Percentiles rank a stretch among this genome's conserved stretches.
Conservation (phyloP, 1,140 invertebrate genomes). For the Lineus longissimus region DNA sequence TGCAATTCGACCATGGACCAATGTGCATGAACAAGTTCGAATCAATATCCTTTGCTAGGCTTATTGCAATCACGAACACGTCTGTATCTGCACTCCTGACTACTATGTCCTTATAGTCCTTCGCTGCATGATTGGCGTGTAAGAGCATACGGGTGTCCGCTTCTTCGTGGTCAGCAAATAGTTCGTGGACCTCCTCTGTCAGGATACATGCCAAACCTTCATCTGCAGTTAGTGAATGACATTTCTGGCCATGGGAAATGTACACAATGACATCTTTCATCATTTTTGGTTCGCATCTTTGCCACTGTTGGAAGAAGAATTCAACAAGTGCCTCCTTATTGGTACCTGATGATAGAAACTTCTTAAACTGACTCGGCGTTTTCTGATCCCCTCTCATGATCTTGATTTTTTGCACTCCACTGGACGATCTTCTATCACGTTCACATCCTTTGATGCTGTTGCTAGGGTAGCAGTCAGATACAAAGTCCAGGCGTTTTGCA, state of each 20-base stretch:
- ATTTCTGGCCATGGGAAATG: slow-evolving; percentile 6
- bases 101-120: too few relatives aligned
- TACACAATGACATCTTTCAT: not conserved
- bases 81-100: too few relatives aligned
- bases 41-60: too few relatives aligned
- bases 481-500: too few relatives aligned
- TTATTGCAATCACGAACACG: too few relatives aligned
- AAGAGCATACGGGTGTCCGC: too few relatives aligned
- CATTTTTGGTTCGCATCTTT: not conserved
- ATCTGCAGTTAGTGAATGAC: not conserved
- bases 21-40: too few relatives aligned
- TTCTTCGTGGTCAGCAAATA: too few relatives aligned
- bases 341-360: slow-evolving; percentile 3
- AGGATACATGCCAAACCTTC: not conserved
- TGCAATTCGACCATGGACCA: too few relatives aligned
- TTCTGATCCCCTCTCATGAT: slow-evolving; percentile 6
- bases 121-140: too few relatives aligned
- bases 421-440: not conserved
- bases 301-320: slow-evolving; percentile 10
- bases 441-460: not conserved
- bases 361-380: slow-evolving; percentile 7
- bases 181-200: not conserved
- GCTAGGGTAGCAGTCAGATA: too few relatives aligned
- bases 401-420: not conserved
- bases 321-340: slow-evolving; percentile 14